Base-by-base conservation (phyloP, 1,140 invertebrate genomes). In the Conus ventricosus region DNA sequence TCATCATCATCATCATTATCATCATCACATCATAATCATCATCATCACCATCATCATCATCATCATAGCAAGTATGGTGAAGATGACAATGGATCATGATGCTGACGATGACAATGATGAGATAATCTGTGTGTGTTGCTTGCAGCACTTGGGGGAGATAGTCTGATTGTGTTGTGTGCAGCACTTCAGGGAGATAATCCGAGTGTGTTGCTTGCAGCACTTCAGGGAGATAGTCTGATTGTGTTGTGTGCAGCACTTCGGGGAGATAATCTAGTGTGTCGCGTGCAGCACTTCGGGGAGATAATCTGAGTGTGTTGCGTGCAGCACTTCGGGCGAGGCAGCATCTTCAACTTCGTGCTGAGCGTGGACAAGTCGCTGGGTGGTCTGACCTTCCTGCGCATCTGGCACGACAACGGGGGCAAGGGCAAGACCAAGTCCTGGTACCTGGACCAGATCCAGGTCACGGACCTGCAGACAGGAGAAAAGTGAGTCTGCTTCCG, bases 401-500 rank as follows among this genome's bases (percentile, higher is more conserved):
- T 95, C 85, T 95, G 95, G 95, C 95, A 95, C 89, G 95, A 95
- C 91, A 95, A 95, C 88, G 92, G 92, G 55, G 95, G 94, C 13
- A 91, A 92, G 53, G 93, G 94, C 8, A 93, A 93, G 84, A 84
- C 91, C n/a, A 91, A 92, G 80, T 93, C 93, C 54, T 95, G 95
- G 95, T 95, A 93, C 87, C 91, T 95, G 15, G 94, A 95, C 86
- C 94, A 95, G 88, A 88, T 95, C 23, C 92, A 94, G 55, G 87
- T 95, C 15, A 93, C 92, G 2, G 95, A 95, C 85, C 86, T 95
- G 25, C 94, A 95, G 87, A 95, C 95, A 0, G 95, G 94, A 39
- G 93, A 95, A 89, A 94, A 93, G 95, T 95, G 85, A 91, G 91
- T 83, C n/a, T 13, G 51, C 0, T 39, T 39, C 3, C 39, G 39